These are phyloP conservation scores for Erithacus rubecula DNA, from an alignment of 2,797 vertebrate genomes.

Conservation along the genomic window DNA sequence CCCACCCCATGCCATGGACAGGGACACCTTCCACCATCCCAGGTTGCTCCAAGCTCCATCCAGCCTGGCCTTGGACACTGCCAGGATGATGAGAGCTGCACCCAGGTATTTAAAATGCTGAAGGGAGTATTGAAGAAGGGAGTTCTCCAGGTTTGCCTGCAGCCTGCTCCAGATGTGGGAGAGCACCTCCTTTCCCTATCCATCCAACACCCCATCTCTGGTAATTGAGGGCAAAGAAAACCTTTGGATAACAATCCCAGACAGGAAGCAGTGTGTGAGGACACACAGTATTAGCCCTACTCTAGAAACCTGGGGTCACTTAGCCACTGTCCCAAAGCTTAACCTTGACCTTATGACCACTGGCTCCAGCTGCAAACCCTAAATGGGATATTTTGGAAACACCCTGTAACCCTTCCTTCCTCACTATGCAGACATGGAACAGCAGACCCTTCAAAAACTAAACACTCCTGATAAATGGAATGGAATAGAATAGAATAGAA, in stretches of 20 bases:
- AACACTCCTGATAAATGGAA: background rate
- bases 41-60: fast-evolving
- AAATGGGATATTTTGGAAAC: background rate
- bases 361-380: background rate
- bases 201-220: background rate
- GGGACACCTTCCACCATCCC: background rate
- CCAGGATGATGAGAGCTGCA: background rate
- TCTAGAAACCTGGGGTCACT: background rate
- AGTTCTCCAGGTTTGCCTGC: background rate
- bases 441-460: background rate
- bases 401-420: background rate
- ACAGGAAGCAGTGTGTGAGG: background rate
- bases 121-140: background rate
- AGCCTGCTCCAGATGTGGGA: background rate
- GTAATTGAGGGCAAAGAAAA: background rate
- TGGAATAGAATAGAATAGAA: no score
- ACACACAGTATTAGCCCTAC: background rate
- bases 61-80: background rate
- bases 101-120: background rate
- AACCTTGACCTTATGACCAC: background rate
- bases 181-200: background rate
- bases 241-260: background rate
- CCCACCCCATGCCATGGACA: background rate
- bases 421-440: background rate
- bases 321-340: background rate